phyloP scores from a whole-genome alignment of 2,797 vertebrate genomes.

The Gallinago nigripennis region DNA sequence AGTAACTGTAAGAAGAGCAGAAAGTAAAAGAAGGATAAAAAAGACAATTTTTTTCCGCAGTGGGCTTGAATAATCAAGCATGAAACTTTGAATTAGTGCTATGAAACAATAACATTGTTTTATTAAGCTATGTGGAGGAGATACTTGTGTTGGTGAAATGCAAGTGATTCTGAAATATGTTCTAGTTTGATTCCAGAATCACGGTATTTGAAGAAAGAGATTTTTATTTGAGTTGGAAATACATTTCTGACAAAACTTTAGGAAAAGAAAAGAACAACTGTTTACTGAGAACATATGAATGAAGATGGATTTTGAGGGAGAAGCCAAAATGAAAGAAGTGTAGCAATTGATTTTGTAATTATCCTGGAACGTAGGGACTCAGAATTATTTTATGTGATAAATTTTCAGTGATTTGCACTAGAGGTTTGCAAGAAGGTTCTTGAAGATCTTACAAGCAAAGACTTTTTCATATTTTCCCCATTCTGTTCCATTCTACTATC shows the following conservation, averaged over 20 bases:
- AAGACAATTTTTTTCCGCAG: neutral
- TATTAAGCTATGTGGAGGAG: neutral
- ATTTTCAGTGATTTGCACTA: neutral
- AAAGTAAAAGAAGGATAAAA: neutral
- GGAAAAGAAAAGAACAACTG: neutral
- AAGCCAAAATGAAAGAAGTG: neutral
- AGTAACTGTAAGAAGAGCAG: neutral
- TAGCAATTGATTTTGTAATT: neutral
- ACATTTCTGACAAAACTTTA: neutral
- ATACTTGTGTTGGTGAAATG: neutral
- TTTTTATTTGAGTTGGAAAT: neutral
- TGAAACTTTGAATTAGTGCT: neutral
- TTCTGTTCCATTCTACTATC: rapidly evolving
- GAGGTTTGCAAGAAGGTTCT: neutral
- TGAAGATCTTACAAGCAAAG: neutral
- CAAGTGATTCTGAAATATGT: neutral
- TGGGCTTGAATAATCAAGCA: neutral
- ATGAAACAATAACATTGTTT: neutral
- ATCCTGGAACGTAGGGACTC: neutral
- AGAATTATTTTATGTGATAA: neutral
- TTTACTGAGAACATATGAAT: neutral
- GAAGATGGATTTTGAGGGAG: neutral
- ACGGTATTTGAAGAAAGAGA: neutral
- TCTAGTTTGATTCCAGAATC: neutral
- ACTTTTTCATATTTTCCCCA: neutral